A percentile compares a stretch with the other conserved stretches of the same genome.
Conservation (phyloP, 2,113 vertebrate genomes). For the Anhinga rufa region DNA sequence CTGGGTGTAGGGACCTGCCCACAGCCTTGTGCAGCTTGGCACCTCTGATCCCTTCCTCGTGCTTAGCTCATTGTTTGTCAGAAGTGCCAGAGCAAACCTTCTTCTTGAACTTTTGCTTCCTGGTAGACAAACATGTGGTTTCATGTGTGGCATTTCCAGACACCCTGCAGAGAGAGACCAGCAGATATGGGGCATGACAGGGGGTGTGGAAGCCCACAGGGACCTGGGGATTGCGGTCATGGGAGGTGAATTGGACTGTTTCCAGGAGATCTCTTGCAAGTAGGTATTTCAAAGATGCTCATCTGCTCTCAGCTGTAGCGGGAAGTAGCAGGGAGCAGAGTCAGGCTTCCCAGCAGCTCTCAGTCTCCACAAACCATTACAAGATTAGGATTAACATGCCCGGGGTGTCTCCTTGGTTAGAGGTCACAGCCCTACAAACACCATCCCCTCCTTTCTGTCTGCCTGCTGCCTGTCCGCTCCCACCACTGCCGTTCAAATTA, state of each 20-base stretch:
- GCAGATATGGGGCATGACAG: neutral
- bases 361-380: rapidly evolving
- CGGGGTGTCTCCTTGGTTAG: neutral
- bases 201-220: neutral
- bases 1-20: neutral
- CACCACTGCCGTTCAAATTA: neutral
- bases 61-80: neutral
- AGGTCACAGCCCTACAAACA: neutral
- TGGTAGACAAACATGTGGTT: rapidly evolving
- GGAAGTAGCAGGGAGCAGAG: neutral
- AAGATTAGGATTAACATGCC: neutral
- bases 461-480: neutral
- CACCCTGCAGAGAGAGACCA: neutral
- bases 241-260: neutral
- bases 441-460: neutral
- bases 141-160: neutral
- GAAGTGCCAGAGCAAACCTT: neutral
- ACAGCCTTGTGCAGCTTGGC: neutral
- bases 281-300: neutral
- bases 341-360: neutral
- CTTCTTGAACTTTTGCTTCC: neutral
- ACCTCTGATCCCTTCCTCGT: neutral
- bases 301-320: neutral
- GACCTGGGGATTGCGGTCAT: neutral
- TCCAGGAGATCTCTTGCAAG: neutral